Percentiles rank a stretch among this genome's conserved stretches.
Evolutionary conservation across 2,888 invertebrate species (phyloP).

Genomic region (Tachina lurida): DNA sequence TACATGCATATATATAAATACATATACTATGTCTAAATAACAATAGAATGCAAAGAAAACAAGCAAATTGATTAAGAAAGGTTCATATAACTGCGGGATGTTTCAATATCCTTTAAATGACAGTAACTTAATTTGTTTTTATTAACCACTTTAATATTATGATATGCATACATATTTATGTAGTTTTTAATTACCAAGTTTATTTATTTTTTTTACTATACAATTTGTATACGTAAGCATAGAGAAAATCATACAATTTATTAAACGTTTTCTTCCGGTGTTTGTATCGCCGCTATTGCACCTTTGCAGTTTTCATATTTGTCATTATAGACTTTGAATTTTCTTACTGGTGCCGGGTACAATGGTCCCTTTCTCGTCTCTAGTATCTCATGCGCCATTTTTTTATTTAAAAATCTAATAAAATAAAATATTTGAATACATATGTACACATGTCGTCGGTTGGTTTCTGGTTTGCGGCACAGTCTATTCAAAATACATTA

Average conservation of each 20-base stretch:
- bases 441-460: background rate
- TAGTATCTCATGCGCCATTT: slow-evolving; percentile 71
- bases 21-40: background rate
- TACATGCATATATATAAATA: too few relatives aligned
- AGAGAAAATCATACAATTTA: background rate
- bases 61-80: background rate
- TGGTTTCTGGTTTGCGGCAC: too few relatives aligned
- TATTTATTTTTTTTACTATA: background rate
- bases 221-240: background rate
- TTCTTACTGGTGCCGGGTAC: slow-evolving; percentile 71
- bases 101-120: slow-evolving; percentile 38
- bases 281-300: slow-evolving; percentile 72
- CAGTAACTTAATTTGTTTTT: slow-evolving; percentile 7
- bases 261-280: background rate
- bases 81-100: slow-evolving; percentile 67
- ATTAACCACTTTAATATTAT: slow-evolving; percentile 12
- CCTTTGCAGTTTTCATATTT: slow-evolving; percentile 74
- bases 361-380: slow-evolving; percentile 74
- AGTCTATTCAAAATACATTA: too few relatives aligned
- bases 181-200: background rate
- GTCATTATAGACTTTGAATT: slow-evolving; percentile 73
- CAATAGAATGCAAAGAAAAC: slow-evolving; percentile 8
- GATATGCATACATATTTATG: background rate
- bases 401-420: slow-evolving; percentile 67
- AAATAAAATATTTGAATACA: background rate